phyloP scores from a whole-genome alignment of 2,888 invertebrate species.

The Caprella mutica region DNA sequence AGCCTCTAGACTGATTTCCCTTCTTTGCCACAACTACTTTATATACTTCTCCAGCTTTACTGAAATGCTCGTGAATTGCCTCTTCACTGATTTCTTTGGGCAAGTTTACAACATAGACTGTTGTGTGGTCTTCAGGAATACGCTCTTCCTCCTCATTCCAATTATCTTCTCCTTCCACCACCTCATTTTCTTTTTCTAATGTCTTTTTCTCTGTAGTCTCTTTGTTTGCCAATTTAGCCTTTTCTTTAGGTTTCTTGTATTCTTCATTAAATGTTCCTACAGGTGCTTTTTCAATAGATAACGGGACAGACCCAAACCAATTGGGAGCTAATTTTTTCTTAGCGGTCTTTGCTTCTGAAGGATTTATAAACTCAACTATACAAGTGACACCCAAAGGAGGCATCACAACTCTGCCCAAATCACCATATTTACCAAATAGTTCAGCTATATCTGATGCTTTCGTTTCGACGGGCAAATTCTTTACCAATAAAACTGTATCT shows the following conservation, averaged over 20 bases:
- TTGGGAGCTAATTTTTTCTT: constrained; percentile 81
- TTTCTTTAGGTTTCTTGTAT: too few species aligned
- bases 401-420: constrained; percentile 68
- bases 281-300: constrained; percentile 98
- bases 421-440: constrained; percentile 69
- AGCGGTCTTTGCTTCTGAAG: constrained; percentile 80
- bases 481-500: constrained; percentile 77
- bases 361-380: constrained; percentile 71
- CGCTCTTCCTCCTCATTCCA: too few species aligned
- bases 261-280: constrained; percentile 63
- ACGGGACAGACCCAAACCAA: constrained; percentile 74
- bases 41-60: constrained; percentile 59
- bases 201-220: too few species aligned
- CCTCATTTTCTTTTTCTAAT: too few species aligned
- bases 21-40: constrained; percentile 71
- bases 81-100: constrained; percentile 75
- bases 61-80: constrained; percentile 52
- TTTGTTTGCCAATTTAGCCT: too few species aligned
- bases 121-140: constrained; percentile 69
- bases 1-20: constrained; percentile 86
- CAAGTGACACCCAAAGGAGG: constrained; percentile 84
- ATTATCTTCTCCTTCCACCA: too few species aligned
- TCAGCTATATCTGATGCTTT: constrained; percentile 57
- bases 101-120: constrained; percentile 84
- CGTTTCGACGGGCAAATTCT: constrained; percentile 82